Evolutionary conservation across 2,888 invertebrate genomes (phyloP).

Genomic region (Drosophila robusta): DNA sequence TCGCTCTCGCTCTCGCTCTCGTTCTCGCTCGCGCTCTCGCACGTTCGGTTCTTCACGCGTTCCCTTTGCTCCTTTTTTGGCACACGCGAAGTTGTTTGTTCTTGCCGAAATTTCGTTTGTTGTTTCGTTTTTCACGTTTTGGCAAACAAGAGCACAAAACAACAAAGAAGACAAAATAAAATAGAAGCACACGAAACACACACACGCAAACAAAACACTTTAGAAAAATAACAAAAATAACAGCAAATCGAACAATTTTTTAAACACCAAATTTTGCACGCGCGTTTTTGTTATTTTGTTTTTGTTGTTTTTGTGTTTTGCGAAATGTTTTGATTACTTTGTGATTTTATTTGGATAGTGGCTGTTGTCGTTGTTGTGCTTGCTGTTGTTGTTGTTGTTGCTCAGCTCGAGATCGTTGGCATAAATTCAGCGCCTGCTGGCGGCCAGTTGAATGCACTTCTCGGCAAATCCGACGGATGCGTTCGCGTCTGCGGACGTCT

Average conservation of each 20-base stretch:
- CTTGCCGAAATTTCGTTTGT: constrained; percentile 23
- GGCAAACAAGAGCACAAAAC: constrained; percentile 23
- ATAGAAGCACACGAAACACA: neutral
- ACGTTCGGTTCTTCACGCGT: neutral
- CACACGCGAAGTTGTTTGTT: constrained; percentile 17
- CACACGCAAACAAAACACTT: constrained; percentile 13
- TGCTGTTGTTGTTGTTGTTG: constrained; percentile 11
- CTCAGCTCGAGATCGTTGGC: constrained; percentile 53
- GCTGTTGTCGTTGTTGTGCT: constrained; percentile 12
- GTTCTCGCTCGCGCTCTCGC: no score
- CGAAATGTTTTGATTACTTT: constrained; percentile 50
- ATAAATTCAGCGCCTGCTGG: constrained; percentile 11
- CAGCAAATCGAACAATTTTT: constrained; percentile 36
- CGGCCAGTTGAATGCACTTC: constrained; percentile 69
- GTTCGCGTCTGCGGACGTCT: neutral
- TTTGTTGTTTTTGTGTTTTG: constrained; percentile 12
- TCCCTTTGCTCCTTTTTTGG: neutral
- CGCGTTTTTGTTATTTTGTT: constrained; percentile 24
- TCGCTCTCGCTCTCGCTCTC: no score
- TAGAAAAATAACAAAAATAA: constrained; percentile 49
- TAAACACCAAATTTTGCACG: constrained; percentile 43
- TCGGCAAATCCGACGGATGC: constrained; percentile 15
- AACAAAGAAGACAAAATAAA: constrained; percentile 7
- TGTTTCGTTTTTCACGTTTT: constrained; percentile 24
- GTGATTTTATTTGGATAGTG: constrained; percentile 25